These are phyloP conservation scores for Argyra leucocephala DNA, from an alignment of 2,888 invertebrate species.

Conservation along the genomic window DNA sequence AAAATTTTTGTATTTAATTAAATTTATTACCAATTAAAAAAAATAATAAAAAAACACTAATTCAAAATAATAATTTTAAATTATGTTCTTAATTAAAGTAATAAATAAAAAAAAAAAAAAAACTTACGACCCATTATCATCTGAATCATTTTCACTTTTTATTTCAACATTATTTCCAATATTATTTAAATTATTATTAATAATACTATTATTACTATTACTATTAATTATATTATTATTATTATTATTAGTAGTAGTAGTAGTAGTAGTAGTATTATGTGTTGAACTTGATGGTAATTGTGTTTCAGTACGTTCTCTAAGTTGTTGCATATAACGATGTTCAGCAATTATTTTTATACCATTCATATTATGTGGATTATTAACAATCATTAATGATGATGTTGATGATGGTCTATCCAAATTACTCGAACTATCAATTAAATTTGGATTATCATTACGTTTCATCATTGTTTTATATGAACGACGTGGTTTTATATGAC, in stretches of 20 bases:
- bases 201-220: neutral
- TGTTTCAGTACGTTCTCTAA: neutral
- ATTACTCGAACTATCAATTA: neutral
- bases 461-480: slow-evolving; percentile 37
- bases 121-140: slow-evolving; percentile 8
- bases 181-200: neutral
- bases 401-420: slow-evolving; percentile 2
- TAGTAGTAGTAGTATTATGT: neutral
- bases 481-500: slow-evolving; percentile 40
- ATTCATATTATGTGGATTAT: neutral
- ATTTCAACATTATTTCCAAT: neutral
- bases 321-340: neutral
- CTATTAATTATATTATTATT: no score
- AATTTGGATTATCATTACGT: slow-evolving; percentile 14
- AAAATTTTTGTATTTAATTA: neutral
- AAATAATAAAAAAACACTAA: neutral
- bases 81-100: neutral
- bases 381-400: slow-evolving; percentile 7
- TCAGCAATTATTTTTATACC: neutral
- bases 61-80: neutral
- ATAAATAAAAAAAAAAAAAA: neutral
- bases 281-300: neutral
- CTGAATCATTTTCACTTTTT: slow-evolving; percentile 9
- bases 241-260: no score
- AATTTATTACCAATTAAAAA: neutral